A percentile compares a stretch with the other conserved stretches of the same genome.
phyloP scores from a whole-genome alignment of 2,888 invertebrate genomes.

The Melanotus villosus region DNA sequence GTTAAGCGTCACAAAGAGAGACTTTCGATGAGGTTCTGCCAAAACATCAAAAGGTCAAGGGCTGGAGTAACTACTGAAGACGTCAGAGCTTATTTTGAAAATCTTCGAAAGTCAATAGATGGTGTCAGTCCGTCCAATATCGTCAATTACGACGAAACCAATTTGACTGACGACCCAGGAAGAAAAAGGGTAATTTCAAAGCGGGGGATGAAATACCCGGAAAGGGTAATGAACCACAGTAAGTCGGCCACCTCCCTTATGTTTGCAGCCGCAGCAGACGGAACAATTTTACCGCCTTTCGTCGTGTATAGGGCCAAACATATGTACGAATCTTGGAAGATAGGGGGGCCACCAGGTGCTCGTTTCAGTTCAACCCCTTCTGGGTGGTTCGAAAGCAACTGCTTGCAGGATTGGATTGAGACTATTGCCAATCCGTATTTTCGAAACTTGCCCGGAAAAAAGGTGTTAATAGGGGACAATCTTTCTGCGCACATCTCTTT shows the following conservation, averaged over 20 bases:
- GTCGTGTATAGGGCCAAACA: background rate
- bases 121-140: background rate
- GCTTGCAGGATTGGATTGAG: conserved; percentile 2
- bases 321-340: background rate
- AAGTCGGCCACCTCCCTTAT: background rate
- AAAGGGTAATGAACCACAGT: background rate
- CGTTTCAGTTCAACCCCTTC: background rate
- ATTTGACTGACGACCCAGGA: no score
- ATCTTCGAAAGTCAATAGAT: background rate
- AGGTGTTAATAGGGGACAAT: background rate
- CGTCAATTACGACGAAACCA: no score
- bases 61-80: no score
- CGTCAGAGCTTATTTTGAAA: background rate
- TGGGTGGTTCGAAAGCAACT: conserved; percentile 1
- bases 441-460: background rate
- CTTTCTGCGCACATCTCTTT: no score
- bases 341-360: background rate
- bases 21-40: background rate
- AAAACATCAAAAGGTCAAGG: background rate
- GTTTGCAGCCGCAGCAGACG: background rate
- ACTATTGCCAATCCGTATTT: conserved; percentile 5
- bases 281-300: background rate
- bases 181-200: background rate
- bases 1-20: background rate
- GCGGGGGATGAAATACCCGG: background rate